phyloP scores from a whole-genome alignment of 2,113 vertebrate genomes.

The Probosciger aterrimus region DNA sequence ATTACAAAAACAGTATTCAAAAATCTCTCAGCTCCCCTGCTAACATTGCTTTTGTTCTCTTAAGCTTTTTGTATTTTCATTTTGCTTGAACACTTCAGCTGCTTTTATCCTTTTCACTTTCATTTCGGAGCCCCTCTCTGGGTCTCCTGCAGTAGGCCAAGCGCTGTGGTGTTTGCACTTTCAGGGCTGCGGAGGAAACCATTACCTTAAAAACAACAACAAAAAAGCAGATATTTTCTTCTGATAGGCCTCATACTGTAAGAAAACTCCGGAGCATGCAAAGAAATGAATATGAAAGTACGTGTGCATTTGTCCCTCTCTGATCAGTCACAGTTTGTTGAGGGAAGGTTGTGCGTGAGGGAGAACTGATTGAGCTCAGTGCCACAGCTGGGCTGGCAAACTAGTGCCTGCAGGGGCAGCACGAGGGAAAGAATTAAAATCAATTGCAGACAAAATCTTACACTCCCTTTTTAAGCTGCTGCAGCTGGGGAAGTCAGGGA shows the following conservation, averaged over 20 bases:
- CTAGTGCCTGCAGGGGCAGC: slow-evolving; percentile 36
- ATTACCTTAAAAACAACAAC: background rate
- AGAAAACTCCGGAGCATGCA: background rate
- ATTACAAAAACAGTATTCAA: background rate
- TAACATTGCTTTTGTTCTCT: background rate
- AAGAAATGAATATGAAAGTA: background rate
- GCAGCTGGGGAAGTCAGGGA: background rate
- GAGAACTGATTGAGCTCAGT: background rate
- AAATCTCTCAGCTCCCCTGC: background rate
- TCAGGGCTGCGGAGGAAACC: background rate
- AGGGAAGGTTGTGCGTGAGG: background rate
- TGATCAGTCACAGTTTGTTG: background rate
- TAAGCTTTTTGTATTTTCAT: background rate
- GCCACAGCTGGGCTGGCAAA: slow-evolving; percentile 1
- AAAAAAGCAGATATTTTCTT: slow-evolving; percentile 65
- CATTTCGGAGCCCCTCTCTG: background rate
- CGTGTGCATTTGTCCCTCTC: background rate
- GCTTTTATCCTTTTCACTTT: background rate
- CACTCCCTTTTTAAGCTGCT: background rate
- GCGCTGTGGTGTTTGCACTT: background rate
- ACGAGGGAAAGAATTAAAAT: slow-evolving; percentile 35
- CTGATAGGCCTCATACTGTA: slow-evolving; percentile 50
- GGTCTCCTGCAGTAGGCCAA: background rate
- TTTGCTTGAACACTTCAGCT: background rate
- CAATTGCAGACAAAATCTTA: slow-evolving; percentile 24